Evolutionary conservation across 2,888 invertebrate species (phyloP).

Genomic region (Hartigia nigra): DNA sequence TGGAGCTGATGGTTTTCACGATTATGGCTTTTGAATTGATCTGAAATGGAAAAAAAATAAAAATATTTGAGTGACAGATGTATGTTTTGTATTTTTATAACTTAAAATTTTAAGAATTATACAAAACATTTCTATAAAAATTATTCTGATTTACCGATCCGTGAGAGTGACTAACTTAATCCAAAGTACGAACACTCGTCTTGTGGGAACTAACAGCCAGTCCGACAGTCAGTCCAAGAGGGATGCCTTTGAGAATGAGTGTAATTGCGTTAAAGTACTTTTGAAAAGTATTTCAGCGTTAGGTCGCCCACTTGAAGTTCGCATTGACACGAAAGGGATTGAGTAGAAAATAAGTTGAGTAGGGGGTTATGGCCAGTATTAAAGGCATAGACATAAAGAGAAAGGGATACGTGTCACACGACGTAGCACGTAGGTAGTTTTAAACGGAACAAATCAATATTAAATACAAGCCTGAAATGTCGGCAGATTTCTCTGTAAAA

Average conservation of each 20-base stretch:
- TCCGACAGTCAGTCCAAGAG: not conserved
- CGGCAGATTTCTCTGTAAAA: not conserved
- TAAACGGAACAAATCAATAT: not conserved
- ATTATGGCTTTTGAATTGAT: too few relatives aligned
- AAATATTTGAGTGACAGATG: too few relatives aligned
- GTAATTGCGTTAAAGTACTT: not conserved
- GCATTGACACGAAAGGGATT: not conserved
- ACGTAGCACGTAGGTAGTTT: not conserved
- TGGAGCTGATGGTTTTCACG: too few relatives aligned
- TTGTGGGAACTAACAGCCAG: not conserved
- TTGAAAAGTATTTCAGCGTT: not conserved
- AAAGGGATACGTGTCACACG: not conserved
- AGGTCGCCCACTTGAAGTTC: not conserved
- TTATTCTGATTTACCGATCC: not conserved
- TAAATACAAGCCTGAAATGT: not conserved
- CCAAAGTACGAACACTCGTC: not conserved
- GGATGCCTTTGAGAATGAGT: not conserved
- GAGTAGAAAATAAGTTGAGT: not conserved
- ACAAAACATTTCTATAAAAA: not conserved
- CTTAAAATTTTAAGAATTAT: not conserved
- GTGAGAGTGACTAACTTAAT: not conserved
- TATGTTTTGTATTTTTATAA: not conserved
- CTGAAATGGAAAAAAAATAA: too few relatives aligned
- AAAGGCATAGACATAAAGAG: not conserved
- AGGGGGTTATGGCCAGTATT: not conserved